A percentile compares a stretch with the other conserved stretches of the same genome.
phyloP scores from a whole-genome alignment of 35 echinoderm and acorn worm species.

The Nesometra sesokonis region DNA sequence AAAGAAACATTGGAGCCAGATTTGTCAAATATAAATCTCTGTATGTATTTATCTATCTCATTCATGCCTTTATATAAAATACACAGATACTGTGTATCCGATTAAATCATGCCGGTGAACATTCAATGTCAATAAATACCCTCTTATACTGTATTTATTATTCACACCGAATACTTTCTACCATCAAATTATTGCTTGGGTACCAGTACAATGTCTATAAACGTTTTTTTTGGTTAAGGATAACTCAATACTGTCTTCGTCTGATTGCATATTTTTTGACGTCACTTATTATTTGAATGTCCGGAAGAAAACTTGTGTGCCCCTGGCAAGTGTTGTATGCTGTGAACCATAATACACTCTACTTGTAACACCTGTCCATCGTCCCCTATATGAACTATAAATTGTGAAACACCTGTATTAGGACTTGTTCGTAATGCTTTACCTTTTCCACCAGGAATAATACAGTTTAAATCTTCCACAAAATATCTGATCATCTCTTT shows the following conservation, averaged over 20 bases:
- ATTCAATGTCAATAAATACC: background rate
- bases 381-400: conserved; percentile 14
- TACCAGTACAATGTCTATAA: background rate
- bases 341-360: conserved; percentile 16
- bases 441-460: conserved; percentile 10
- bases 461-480: conserved; percentile 27
- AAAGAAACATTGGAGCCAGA: background rate
- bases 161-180: background rate
- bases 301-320: background rate
- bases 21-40: background rate
- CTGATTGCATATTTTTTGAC: background rate
- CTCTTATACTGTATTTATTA: background rate
- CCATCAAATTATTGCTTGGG: background rate
- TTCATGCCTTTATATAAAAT: background rate
- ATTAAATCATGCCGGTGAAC: background rate
- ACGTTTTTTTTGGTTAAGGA: background rate
- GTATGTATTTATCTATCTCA: background rate
- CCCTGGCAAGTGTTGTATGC: conserved; percentile 14
- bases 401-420: conserved; percentile 31
- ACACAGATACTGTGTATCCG: background rate
- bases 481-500: conserved; percentile 27
- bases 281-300: background rate
- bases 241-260: no score
- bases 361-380: conserved; percentile 1
- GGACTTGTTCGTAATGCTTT: conserved; percentile 11